Base-by-base conservation (phyloP, 35 echinoderm and acorn worm genomes). In the Strongylocentrotus purpuratus region DNA sequence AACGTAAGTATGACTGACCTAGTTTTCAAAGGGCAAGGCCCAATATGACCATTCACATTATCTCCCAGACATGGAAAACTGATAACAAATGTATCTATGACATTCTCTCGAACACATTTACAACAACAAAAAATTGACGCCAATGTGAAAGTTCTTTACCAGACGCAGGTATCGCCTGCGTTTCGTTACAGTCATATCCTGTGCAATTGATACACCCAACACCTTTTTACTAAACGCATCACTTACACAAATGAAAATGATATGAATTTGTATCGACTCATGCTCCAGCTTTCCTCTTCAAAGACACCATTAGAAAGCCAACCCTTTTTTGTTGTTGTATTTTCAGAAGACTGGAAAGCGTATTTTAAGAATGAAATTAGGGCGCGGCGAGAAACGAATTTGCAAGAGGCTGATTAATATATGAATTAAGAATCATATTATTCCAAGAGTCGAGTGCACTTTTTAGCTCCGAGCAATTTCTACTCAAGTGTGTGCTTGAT, bases 221-320 rank as follows among this genome's bases (percentile, higher is more conserved):
- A 78, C 65, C 65, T 78, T 78, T 78, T 22, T n/a, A 78, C 65
- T 78, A 78, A 78, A 78, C 65, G 65, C 65, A 78, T 78, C 65
- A n/a, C 65, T 78, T 78, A 78, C 65, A 78, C 65, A 78, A 78
- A 78, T 78, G 65, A 78, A 78, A 78, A 78, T 78, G 65, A 78
- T 78, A 78, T 78, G 65, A 78, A 22, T 78, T 25, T 28, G 25
- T 78, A 78, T 78, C 22, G 65, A 28, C 22, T n/a, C 22, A n/a
- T 18, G 65, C 65, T 78, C 20, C 65, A 22, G 28, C 65, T 78
- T 78, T 22, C 28, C 65, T n/a, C 0, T 28, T 78, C 65, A 28
- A 78, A 78, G 20, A 22, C 65, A 78, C 18, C 25, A 78, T 78
- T 7, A 78, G 65, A n/a, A 78, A 78, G 28, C 20, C 28, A n/a